Evolutionary conservation across 2,888 invertebrate species (phyloP).

Genomic region (Lordiphosa fenestrarum): DNA sequence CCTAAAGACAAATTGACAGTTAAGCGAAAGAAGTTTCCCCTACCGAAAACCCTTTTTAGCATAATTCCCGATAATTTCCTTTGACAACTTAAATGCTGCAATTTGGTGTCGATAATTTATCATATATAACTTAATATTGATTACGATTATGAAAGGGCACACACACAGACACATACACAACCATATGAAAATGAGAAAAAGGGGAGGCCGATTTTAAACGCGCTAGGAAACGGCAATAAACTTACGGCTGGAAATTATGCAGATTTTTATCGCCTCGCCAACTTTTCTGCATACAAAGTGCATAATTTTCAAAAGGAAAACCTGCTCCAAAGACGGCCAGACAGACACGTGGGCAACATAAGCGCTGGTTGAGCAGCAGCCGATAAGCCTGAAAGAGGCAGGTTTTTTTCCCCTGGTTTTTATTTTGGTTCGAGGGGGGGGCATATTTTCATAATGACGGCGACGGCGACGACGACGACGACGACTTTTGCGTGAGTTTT

Average conservation of each 20-base stretch:
- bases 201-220: constrained; percentile 19
- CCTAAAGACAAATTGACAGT: constrained; percentile 37
- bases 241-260: constrained; percentile 67
- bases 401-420: constrained; percentile 1
- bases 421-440: constrained; percentile 4
- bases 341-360: constrained; percentile 62
- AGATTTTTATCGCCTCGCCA: constrained; percentile 70
- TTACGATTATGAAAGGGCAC: constrained; percentile 59
- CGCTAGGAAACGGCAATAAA: constrained; percentile 70
- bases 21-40: constrained; percentile 20
- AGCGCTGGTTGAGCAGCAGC: constrained; percentile 59
- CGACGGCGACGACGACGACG: not conserved
- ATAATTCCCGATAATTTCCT: constrained; percentile 76
- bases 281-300: constrained; percentile 72
- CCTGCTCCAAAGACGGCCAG: constrained; percentile 42
- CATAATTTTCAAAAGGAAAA: constrained; percentile 66
- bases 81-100: constrained; percentile 78
- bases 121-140: constrained; percentile 75
- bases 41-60: constrained; percentile 30
- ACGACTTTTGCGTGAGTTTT: constrained; percentile 29
- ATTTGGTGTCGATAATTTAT: constrained; percentile 76
- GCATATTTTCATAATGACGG: constrained; percentile 36
- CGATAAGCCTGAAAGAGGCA: constrained; percentile 48
- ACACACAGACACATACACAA: not conserved
- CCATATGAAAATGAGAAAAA: constrained; percentile 2